These are phyloP conservation scores for Gadus macrocephalus DNA, from an alignment of 2,113 vertebrate species.

Conservation along the genomic window DNA sequence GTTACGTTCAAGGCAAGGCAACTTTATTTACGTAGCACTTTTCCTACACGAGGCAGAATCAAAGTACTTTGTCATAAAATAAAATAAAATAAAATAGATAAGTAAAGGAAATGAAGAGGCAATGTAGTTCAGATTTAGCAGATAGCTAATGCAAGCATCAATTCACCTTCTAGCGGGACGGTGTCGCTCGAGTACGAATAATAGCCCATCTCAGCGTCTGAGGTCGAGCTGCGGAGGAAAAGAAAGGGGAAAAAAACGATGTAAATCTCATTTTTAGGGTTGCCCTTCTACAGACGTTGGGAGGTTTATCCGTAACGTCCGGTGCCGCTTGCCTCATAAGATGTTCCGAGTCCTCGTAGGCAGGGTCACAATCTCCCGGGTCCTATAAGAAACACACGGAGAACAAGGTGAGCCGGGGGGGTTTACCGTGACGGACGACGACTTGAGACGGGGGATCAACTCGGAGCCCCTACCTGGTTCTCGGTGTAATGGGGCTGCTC, in stretches of 20 bases:
- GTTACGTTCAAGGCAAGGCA: no score
- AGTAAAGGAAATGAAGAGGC: neutral
- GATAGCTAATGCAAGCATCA: neutral
- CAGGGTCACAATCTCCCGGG: constrained; percentile 39
- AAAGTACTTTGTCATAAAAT: no score
- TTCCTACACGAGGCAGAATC: no score
- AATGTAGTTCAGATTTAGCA: no score
- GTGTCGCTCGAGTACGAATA: constrained; percentile 27
- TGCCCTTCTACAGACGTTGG: neutral
- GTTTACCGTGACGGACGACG: neutral
- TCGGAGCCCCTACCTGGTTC: constrained; percentile 25
- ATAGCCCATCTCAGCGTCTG: constrained; percentile 25
- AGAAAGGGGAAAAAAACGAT: neutral
- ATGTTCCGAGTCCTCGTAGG: constrained; percentile 41
- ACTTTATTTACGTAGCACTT: no score
- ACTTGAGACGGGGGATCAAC: no score
- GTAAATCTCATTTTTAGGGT: neutral
- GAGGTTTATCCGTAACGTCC: neutral
- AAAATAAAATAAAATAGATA: neutral
- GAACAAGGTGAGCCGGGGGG: neutral
- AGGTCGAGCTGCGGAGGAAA: constrained; percentile 35
- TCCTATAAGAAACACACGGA: constrained; percentile 30
- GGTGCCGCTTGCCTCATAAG: constrained; percentile 37
- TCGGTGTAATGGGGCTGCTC: constrained; percentile 14
- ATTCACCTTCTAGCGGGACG: constrained; percentile 41